These are phyloP conservation scores for Aleiodes sp. DNA, from an alignment of 1,140 invertebrate genomes.

Conservation along the genomic window DNA sequence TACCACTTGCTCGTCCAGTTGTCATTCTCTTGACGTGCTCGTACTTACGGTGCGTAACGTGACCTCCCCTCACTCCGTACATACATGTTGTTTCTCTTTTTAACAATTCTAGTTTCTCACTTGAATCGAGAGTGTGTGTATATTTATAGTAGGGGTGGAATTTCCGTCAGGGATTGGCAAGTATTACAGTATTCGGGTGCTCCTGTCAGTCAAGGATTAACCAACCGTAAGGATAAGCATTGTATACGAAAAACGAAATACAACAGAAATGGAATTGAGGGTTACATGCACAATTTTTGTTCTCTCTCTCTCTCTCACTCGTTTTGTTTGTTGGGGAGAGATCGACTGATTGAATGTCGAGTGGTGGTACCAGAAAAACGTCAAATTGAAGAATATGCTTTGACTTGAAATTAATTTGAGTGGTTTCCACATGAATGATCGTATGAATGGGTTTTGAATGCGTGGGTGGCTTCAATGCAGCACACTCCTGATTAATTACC, in stretches of 20 bases:
- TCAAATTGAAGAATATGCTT: slow-evolving; percentile 61
- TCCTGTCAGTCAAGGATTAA: slow-evolving; percentile 60
- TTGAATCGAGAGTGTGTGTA: neutral
- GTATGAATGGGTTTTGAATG: slow-evolving; percentile 26
- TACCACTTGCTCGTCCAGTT: slow-evolving; percentile 55
- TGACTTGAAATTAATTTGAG: slow-evolving; percentile 66
- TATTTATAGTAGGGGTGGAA: neutral
- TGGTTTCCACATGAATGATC: slow-evolving; percentile 55
- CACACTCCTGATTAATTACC: slow-evolving; percentile 16
- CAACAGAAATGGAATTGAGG: slow-evolving; percentile 50
- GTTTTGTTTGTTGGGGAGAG: slow-evolving; percentile 32
- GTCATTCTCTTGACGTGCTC: slow-evolving; percentile 50
- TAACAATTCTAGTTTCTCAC: slow-evolving; percentile 12
- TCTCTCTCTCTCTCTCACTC: neutral
- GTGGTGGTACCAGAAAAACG: slow-evolving; percentile 33
- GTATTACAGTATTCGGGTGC: slow-evolving; percentile 44
- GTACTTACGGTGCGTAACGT: slow-evolving; percentile 50
- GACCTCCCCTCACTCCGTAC: slow-evolving; percentile 22
- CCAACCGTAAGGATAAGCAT: slow-evolving; percentile 60
- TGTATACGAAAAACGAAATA: slow-evolving; percentile 44
- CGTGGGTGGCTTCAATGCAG: slow-evolving; percentile 30
- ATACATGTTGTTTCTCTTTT: neutral
- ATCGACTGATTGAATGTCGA: slow-evolving; percentile 59
- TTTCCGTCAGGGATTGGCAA: slow-evolving; percentile 33
- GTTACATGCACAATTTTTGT: slow-evolving; percentile 39